Evolutionary conservation across 1,140 invertebrate genomes (phyloP), one percentile per base, ranked within the genome.

Genomic region (Neodiprion fabricii): DNA sequence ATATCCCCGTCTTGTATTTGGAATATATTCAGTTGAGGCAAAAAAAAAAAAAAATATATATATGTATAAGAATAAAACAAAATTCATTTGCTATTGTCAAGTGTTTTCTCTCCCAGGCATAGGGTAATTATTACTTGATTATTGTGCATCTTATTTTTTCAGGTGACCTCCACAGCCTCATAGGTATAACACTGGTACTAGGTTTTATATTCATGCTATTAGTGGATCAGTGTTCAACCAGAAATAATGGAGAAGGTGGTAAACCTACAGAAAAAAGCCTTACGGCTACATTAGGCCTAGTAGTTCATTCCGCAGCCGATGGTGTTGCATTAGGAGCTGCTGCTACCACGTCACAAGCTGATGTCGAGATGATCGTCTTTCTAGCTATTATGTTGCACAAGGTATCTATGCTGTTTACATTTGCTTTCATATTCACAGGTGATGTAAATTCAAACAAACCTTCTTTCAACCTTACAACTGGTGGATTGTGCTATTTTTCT

Each of bases 371-470:
- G 81, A 98, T 99, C 77, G 97, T 99, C 21, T 99, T 99, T 86
- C 85, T 98, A 50, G 98, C 98, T 40, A 99, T 99, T 77, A 99
- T 99, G 97, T 89, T 99, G 14, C 98, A 99, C 83, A 99, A 99
- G 90, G 94, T 95, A 86, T 78, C 74, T 70, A 40, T 65, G 50
- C 28, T 76, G 3, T 11, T 69, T 69, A 17, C 9, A 61, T 9
- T 61, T 61, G n/a, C 53, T 61, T 14, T 61, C 11, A 12, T 61
- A 14, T 61, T 11, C 53, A 17, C n/a, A 61, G 3, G 11, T 61
- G 53, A 61, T 40, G 1, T 40, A 40, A 40, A 3, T 40, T 40
- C 28, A 40, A 40, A 40, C 28, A 40, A 40, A 5, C 5, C 28
- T 40, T 40, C 28, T 40, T 40, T 2, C 61, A 65, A 14, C 61